Evolutionary conservation across 2,888 invertebrate species (phyloP).

Genomic region (Colostygia pectinataria): DNA sequence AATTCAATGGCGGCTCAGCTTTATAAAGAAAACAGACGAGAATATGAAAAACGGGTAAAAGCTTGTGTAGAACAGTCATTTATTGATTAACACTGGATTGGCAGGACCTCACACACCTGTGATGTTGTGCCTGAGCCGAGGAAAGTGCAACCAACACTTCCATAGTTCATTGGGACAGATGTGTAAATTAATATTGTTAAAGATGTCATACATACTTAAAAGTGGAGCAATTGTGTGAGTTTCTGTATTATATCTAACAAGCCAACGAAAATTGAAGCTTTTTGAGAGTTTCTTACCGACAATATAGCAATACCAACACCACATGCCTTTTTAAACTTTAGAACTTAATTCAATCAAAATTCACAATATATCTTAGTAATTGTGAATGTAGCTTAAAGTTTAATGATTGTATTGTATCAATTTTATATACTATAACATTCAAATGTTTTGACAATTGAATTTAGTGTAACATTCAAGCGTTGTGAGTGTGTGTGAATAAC

Average conservation of each 20-base stretch:
- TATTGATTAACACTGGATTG: conserved; percentile 89
- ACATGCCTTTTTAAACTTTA: conserved; percentile 22
- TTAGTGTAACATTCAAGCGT: conserved; percentile 20
- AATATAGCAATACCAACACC: conserved; percentile 30
- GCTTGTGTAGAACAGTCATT: conserved; percentile 99
- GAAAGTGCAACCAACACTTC: conserved; percentile 55
- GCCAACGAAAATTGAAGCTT: conserved; percentile 25
- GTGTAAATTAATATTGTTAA: conserved; percentile 49
- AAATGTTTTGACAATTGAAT: conserved; percentile 11
- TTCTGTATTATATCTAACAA: conserved; percentile 39
- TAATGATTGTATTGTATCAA: conserved; percentile 16
- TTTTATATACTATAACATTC: conserved; percentile 6
- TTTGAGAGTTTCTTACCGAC: conserved; percentile 23
- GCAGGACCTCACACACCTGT: conserved; percentile 55
- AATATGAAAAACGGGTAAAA: conserved; percentile 99
- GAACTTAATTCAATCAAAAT: conserved; percentile 1
- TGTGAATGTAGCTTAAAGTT: conserved; percentile 13
- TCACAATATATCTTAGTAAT: conserved; percentile 8
- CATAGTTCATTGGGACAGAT: conserved; percentile 72
- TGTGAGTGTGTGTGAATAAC: conserved; percentile 19
- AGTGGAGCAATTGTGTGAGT: conserved; percentile 44
- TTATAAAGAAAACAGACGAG: conserved; percentile 99
- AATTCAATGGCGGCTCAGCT: conserved; percentile 99
- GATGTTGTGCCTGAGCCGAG: conserved; percentile 23
- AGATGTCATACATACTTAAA: conserved; percentile 34